phyloP scores from a whole-genome alignment of 2,888 invertebrate genomes.

The Merodon equestris region DNA sequence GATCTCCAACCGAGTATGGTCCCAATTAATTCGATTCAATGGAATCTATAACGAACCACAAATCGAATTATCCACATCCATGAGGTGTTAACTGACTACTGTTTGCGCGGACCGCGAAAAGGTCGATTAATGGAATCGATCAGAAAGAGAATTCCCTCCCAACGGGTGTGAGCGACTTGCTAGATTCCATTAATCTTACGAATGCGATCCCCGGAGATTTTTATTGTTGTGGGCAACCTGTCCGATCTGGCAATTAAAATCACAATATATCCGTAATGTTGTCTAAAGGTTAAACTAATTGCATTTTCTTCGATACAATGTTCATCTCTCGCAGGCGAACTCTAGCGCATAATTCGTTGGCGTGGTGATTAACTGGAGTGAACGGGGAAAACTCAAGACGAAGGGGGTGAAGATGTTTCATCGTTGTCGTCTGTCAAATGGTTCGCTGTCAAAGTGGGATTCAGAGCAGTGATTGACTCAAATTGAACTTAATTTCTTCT shows the following conservation, averaged over 20 bases:
- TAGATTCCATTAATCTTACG: conserved; percentile 2
- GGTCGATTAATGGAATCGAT: conserved; percentile 41
- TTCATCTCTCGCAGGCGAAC: not conserved
- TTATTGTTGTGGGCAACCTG: conserved; percentile 44
- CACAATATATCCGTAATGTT: conserved; percentile 14
- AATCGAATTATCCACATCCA: conserved; percentile 33
- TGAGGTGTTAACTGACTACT: conserved; percentile 52
- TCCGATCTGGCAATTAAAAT: conserved; percentile 26
- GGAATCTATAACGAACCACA: not conserved
- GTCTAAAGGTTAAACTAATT: conserved; percentile 65
- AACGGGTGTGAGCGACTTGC: not conserved
- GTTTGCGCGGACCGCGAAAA: conserved; percentile 9
- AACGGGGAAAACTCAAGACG: no score
- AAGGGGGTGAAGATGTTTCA: conserved; percentile 19
- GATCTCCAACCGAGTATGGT: conserved; percentile 39
- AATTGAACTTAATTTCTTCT: conserved; percentile 74
- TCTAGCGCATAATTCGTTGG: no score
- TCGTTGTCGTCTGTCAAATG: conserved; percentile 55
- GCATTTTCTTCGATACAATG: conserved; percentile 29
- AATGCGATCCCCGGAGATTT: conserved; percentile 8
- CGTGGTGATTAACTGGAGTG: no score
- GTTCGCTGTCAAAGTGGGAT: conserved; percentile 68
- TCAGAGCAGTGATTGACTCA: conserved; percentile 73
- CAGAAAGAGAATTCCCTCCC: conserved; percentile 12
- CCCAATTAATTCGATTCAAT: conserved; percentile 53